These are phyloP conservation scores for Nixonia krombeini DNA, from an alignment of 1,140 invertebrate genomes.

Conservation along the genomic window DNA sequence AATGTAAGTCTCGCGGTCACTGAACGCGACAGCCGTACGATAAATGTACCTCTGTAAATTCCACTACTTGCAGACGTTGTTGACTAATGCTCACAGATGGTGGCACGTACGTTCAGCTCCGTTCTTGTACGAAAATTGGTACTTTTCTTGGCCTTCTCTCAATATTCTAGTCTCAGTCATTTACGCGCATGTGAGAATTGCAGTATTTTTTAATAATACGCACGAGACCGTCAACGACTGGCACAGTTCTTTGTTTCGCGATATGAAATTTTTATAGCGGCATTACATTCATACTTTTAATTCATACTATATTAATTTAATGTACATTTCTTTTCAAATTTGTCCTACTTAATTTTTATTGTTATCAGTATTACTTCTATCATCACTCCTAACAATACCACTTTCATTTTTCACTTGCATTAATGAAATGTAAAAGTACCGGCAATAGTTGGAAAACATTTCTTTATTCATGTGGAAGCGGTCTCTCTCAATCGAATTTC, in stretches of 20 bases:
- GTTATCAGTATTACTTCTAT: too few species aligned
- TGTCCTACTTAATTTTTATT: too few species aligned
- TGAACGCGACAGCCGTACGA: neutral
- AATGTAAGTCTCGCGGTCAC: neutral
- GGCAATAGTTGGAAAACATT: too few species aligned
- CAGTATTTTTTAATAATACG: slow-evolving; percentile 4
- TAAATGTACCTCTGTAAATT: slow-evolving; percentile 6
- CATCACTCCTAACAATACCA: too few species aligned
- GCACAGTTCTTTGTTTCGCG: neutral
- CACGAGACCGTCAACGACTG: neutral
- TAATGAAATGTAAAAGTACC: too few species aligned
- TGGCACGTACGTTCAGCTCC: slow-evolving; percentile 1
- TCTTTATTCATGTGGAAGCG: too few species aligned
- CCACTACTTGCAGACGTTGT: neutral
- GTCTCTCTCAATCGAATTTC: too few species aligned
- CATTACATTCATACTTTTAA: too few species aligned
- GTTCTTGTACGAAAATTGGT: neutral
- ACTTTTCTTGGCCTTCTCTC: neutral
- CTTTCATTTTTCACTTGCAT: too few species aligned
- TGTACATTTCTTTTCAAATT: too few species aligned
- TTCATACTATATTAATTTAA: too few species aligned
- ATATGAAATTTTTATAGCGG: neutral
- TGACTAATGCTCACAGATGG: neutral
- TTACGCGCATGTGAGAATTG: neutral
- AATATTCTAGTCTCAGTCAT: neutral